Percentiles rank a stretch among this genome's conserved stretches.
phyloP scores from a whole-genome alignment of 2,113 vertebrate species.

The Malurus melanocephalus region DNA sequence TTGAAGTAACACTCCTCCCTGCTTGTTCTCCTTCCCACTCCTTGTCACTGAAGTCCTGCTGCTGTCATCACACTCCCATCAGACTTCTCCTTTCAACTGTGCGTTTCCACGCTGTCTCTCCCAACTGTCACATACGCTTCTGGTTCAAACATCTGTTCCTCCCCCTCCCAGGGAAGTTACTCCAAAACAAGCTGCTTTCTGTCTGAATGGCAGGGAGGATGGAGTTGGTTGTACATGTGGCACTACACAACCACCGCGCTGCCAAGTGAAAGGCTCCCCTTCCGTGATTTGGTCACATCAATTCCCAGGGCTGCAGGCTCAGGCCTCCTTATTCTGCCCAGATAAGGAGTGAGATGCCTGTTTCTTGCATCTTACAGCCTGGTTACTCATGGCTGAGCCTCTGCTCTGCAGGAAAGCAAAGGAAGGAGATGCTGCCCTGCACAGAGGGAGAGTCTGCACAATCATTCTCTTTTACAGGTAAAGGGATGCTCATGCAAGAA shows the following conservation, averaged over 20 bases:
- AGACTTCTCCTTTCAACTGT: slow-evolving; percentile 62
- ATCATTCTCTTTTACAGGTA: background rate
- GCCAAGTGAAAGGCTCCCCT: background rate
- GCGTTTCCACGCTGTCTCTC: slow-evolving; percentile 58
- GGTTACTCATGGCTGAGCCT: background rate
- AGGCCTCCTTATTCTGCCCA: background rate
- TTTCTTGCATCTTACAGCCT: background rate
- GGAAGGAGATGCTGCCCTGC: background rate
- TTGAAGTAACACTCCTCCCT: slow-evolving; percentile 59
- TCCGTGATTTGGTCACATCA: background rate
- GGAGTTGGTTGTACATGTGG: background rate
- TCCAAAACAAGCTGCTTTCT: slow-evolving; percentile 49
- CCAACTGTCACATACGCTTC: slow-evolving; percentile 63
- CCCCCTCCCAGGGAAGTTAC: slow-evolving; percentile 39
- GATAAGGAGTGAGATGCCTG: background rate
- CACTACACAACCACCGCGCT: background rate
- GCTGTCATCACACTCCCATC: slow-evolving; percentile 64
- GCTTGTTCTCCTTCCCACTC: slow-evolving; percentile 67
- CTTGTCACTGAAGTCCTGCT: slow-evolving; percentile 63
- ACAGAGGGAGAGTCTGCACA: background rate
- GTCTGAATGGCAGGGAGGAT: slow-evolving; percentile 32
- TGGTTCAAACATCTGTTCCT: slow-evolving; percentile 65
- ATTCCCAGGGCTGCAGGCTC: background rate
- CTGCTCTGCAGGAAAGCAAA: background rate
- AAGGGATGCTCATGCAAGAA: background rate